A percentile compares a stretch with the other conserved stretches of the same genome.
Evolutionary conservation across 92 coral and sea anemone species (phyloP).

Genomic region (Umimayanthus kanabou): DNA sequence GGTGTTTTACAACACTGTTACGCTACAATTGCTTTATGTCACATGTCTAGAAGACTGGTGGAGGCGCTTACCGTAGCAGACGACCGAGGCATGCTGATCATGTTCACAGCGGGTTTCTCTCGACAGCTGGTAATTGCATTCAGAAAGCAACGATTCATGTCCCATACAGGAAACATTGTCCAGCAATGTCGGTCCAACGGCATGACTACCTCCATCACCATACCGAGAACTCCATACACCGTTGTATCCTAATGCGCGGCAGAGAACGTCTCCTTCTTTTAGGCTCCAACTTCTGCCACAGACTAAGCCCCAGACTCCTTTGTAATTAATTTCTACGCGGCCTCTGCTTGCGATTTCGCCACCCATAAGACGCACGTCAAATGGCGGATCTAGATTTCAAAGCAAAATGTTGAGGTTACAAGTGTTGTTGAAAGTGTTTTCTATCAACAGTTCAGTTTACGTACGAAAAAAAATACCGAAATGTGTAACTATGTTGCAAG

Average conservation of each 20-base stretch:
- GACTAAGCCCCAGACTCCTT: slow-evolving; percentile 24
- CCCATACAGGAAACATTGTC: slow-evolving; percentile 10
- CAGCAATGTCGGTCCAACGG: not conserved
- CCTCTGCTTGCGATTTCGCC: slow-evolving; percentile 16
- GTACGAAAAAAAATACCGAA: too few species aligned
- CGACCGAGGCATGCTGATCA: not conserved
- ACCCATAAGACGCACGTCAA: slow-evolving; percentile 12
- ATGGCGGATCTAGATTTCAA: slow-evolving; percentile 11
- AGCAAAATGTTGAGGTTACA: not conserved
- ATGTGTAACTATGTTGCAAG: too few species aligned
- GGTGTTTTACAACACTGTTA: too few species aligned
- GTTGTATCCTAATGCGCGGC: not conserved
- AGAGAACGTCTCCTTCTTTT: not conserved
- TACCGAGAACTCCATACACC: not conserved
- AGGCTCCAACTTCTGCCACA: not conserved
- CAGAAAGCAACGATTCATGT: not conserved
- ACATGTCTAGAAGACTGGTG: not conserved
- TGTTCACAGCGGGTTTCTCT: not conserved
- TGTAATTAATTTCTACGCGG: slow-evolving; percentile 7
- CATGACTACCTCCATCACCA: not conserved
- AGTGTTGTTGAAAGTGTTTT: not conserved
- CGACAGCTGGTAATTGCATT: not conserved
- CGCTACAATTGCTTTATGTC: too few species aligned
- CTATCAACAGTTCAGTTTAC: too few species aligned
- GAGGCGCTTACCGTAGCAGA: slow-evolving; percentile 8